These are phyloP conservation scores for Phenganax marumi DNA, from an alignment of 92 coral and sea anemone genomes.

Conservation along the genomic window DNA sequence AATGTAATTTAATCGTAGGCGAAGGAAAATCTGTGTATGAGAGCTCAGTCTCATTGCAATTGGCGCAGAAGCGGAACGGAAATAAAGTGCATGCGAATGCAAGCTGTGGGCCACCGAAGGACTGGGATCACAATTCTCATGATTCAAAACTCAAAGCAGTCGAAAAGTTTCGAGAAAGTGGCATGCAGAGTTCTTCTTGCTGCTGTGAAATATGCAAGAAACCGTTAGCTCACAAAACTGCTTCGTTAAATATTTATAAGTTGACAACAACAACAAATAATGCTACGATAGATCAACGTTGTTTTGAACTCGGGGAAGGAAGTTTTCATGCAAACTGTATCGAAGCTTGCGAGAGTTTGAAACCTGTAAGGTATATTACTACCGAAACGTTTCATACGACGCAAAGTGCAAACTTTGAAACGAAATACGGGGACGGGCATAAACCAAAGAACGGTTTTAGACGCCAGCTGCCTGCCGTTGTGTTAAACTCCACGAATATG, in stretches of 20 bases:
- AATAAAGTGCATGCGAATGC: not conserved
- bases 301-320: not conserved
- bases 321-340: not conserved
- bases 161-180: not conserved
- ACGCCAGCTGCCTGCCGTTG: conserved; percentile 14
- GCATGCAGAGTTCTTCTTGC: not conserved
- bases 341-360: not conserved
- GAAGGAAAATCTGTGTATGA: conserved; percentile 7
- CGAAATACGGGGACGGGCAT: not conserved
- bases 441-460: conserved; percentile 22
- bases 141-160: not conserved
- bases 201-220: not conserved
- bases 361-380: not conserved
- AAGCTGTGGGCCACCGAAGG: not conserved
- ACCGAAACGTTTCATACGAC: not conserved
- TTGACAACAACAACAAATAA: conserved; percentile 9
- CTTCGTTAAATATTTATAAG: conserved; percentile 50
- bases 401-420: not conserved
- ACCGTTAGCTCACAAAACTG: not conserved
- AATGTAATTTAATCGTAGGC: not conserved
- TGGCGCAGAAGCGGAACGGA: not conserved
- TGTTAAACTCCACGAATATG: conserved; percentile 2
- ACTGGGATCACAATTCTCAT: not conserved
- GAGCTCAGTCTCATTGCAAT: not conserved
- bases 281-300: conserved; percentile 16